Percentiles rank a stretch among this genome's conserved stretches.
phyloP scores from a whole-genome alignment of 2,797 vertebrate genomes.

The Aulostomus chinensis region DNA sequence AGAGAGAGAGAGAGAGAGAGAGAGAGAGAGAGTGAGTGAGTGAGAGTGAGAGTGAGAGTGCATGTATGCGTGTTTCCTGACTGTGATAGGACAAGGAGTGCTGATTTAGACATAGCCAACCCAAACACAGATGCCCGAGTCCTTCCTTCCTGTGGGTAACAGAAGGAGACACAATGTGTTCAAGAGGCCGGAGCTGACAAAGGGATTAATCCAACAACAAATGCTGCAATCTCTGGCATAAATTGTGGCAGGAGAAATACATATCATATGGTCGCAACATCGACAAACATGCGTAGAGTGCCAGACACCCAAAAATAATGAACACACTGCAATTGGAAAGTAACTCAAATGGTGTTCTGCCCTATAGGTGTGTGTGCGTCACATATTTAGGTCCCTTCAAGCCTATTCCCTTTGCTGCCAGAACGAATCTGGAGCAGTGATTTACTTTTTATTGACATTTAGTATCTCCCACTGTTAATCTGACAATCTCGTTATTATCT shows the following conservation, averaged over 20 bases:
- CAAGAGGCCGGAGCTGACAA: slow-evolving; percentile 76
- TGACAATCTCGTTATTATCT: slow-evolving; percentile 63
- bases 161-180: slow-evolving; percentile 82
- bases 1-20: slow-evolving; percentile 14
- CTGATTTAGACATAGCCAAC: slow-evolving; percentile 82
- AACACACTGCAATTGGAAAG: slow-evolving; percentile 14
- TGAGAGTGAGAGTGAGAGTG: slow-evolving; percentile 4
- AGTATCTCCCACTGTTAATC: slow-evolving; percentile 56
- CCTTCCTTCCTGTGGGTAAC: slow-evolving; percentile 79
- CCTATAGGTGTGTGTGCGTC: slow-evolving; percentile 12
- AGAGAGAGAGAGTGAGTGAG: slow-evolving; percentile 25
- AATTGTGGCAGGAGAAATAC: slow-evolving; percentile 62
- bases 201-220: slow-evolving; percentile 78
- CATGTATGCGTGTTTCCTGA: slow-evolving; percentile 31
- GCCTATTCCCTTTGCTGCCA: slow-evolving; percentile 15
- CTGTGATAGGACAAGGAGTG: slow-evolving; percentile 72
- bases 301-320: slow-evolving; percentile 11
- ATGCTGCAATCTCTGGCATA: slow-evolving; percentile 70
- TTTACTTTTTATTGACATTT: slow-evolving; percentile 49
- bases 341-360: slow-evolving; percentile 15
- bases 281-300: slow-evolving; percentile 31
- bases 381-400: slow-evolving; percentile 14
- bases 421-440: slow-evolving; percentile 18
- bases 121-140: slow-evolving; percentile 80
- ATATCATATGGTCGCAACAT: slow-evolving; percentile 63